Evolutionary conservation across 2,113 vertebrate genomes (phyloP).

Genomic region (Agapornis roseicollis): DNA sequence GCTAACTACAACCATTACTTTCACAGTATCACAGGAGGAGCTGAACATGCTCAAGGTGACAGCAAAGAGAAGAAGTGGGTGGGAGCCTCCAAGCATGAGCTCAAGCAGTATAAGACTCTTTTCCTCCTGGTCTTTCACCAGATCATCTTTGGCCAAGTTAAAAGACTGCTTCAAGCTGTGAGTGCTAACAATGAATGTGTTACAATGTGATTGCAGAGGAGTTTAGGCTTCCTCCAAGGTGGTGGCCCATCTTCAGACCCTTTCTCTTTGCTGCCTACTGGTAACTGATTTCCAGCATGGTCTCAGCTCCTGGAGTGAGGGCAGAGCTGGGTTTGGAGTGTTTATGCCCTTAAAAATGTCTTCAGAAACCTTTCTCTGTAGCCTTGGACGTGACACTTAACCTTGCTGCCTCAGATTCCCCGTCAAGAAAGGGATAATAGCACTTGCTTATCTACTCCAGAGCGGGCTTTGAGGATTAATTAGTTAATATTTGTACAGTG

Average conservation of each 20-base stretch:
- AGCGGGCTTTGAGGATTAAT: slow-evolving; percentile 69
- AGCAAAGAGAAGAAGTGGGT: background rate
- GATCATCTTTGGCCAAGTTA: background rate
- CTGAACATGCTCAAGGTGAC: no score
- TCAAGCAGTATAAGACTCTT: no score
- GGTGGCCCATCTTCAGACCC: background rate
- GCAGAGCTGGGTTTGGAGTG: background rate
- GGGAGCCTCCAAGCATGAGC: accelerated
- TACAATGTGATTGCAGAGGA: background rate
- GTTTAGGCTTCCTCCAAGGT: background rate
- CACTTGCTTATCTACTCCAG: slow-evolving; percentile 67
- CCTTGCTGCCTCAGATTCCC: slow-evolving; percentile 45
- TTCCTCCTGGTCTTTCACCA: background rate
- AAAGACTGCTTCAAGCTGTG: background rate
- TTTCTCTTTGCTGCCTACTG: background rate
- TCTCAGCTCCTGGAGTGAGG: background rate
- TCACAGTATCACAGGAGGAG: background rate
- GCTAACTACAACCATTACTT: accelerated
- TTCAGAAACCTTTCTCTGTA: background rate
- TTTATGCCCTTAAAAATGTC: background rate
- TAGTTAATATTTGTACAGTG: slow-evolving; percentile 73
- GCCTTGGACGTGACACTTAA: slow-evolving; percentile 47
- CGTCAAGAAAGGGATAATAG: slow-evolving; percentile 59
- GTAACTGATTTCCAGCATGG: background rate
- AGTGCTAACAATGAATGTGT: background rate